These are phyloP conservation scores for Synanthedon tipuliformis DNA, from an alignment of 2,888 invertebrate genomes.

Conservation along the genomic window DNA sequence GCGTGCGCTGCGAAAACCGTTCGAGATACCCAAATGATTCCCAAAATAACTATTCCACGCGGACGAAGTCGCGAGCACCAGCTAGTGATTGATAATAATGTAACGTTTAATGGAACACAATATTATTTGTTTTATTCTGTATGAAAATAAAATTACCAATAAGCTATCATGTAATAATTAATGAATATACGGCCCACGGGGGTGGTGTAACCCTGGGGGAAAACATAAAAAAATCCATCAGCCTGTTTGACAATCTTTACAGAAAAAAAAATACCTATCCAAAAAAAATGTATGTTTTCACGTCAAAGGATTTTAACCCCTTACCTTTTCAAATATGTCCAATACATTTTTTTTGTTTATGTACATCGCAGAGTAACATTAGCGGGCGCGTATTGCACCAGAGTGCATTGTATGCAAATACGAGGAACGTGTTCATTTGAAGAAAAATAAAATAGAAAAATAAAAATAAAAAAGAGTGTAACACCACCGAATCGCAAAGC, in stretches of 20 bases:
- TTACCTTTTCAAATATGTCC: background rate
- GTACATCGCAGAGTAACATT: conserved; percentile 21
- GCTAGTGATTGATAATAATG: too few species aligned
- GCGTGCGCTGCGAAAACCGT: too few species aligned
- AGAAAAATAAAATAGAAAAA: conserved; percentile 33
- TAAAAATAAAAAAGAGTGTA: conserved; percentile 4
- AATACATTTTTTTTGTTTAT: conserved; percentile 18
- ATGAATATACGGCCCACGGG: too few species aligned
- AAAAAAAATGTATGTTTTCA: background rate
- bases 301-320: background rate
- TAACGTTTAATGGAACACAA: too few species aligned
- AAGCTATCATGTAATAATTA: too few species aligned
- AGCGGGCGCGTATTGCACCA: conserved; percentile 58
- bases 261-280: background rate
- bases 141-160: too few species aligned
- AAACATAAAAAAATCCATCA: too few species aligned
- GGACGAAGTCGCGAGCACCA: too few species aligned
- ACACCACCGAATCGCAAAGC: conserved; percentile 27
- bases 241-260: background rate
- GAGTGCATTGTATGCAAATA: conserved; percentile 63
- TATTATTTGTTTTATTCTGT: too few species aligned
- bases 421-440: conserved; percentile 52
- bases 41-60: too few species aligned
- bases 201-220: too few species aligned
- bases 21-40: too few species aligned